Evolutionary conservation across 2,797 vertebrate genomes (phyloP), one percentile per base, ranked within the genome.

Genomic region (Cirrhinus molitorella): DNA sequence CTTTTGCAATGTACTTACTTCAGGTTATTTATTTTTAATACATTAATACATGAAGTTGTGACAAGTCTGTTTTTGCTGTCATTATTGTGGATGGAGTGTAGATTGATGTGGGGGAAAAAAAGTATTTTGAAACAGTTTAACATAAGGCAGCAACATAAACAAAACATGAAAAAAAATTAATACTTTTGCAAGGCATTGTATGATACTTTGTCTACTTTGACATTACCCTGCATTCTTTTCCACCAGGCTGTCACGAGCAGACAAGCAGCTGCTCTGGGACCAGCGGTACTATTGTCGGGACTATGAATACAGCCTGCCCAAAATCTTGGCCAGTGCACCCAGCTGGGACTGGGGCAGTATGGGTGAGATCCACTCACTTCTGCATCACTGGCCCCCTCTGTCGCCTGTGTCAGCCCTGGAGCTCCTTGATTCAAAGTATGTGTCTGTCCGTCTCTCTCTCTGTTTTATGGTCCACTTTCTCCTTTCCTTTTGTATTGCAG

Each of bases 231-330:
- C 63, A 25, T 70, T 28, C 53, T 59, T 88, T 91, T 71, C 91
- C 84, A 83, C 37, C 92, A 99, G 98, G 88, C 90, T 99, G 34
- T 96, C 96, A 17, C 96, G 96, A 71, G 95, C 96, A n/a, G 97
- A 99, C 78, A 97, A 95, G 91, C 94, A 95, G 81, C 95, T 99
- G 87, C 90, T 99, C n/a, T 99, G 98, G 98, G 97, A 99, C 87
- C 97, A 96, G 79, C 94, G 95, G 76, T 93, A 96, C 83, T 95
- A 97, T 88, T 98, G 97, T 88, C 83, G 91, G 72, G 92, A 90
- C 85, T 92, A 96, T 85, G 90, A 94, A 84, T 94, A 92, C 88
- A 96, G 96, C 90, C 95, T 99, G 89, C 97, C 98, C 73, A 98
- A 98, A 92, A 91, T 99, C 83, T 84, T 99, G 91, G 95, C 95